Conservation (phyloP, 2,888 invertebrate species). For the Sarcophaga variegata region DNA sequence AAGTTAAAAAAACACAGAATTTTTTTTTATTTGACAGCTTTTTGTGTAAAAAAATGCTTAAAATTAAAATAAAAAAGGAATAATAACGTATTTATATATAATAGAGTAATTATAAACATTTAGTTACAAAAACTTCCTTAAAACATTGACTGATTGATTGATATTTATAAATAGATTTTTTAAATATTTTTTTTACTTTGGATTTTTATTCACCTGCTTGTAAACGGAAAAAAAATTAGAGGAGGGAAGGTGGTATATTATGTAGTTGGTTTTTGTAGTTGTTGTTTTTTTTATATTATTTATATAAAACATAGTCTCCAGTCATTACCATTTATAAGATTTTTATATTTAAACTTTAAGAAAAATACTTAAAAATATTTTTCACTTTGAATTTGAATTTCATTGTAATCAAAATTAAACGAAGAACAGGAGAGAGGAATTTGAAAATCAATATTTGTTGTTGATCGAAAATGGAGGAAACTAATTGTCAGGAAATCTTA, state of each 20-base stretch:
- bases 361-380: slow-evolving; percentile 11
- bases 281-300: slow-evolving; percentile 25
- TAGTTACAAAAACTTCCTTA: slow-evolving; percentile 55
- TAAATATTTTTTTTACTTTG: slow-evolving; percentile 1
- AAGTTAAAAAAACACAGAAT: slow-evolving; percentile 66
- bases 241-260: slow-evolving; percentile 41
- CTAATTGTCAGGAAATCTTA: slow-evolving; percentile 41
- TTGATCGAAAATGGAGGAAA: slow-evolving; percentile 16
- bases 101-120: slow-evolving; percentile 60
- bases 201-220: slow-evolving; percentile 67
- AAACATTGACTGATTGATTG: slow-evolving; percentile 40
- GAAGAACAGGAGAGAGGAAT: slow-evolving; percentile 50
- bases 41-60: slow-evolving; percentile 63
- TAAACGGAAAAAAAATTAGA: slow-evolving; percentile 33
- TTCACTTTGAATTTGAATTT: not conserved
- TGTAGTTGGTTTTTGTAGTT: slow-evolving; percentile 48
- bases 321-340: slow-evolving; percentile 80
- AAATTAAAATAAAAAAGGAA: slow-evolving; percentile 56
- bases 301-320: slow-evolving; percentile 77
- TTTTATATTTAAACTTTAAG: slow-evolving; percentile 26
- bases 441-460: not conserved
- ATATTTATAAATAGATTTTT: slow-evolving; percentile 41
- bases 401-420: not conserved
- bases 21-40: slow-evolving; percentile 62
- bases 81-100: slow-evolving; percentile 54